A percentile compares a stretch with the other conserved stretches of the same genome.
phyloP scores from a whole-genome alignment of 2,797 vertebrate genomes.

The Pelobates cultripes region DNA sequence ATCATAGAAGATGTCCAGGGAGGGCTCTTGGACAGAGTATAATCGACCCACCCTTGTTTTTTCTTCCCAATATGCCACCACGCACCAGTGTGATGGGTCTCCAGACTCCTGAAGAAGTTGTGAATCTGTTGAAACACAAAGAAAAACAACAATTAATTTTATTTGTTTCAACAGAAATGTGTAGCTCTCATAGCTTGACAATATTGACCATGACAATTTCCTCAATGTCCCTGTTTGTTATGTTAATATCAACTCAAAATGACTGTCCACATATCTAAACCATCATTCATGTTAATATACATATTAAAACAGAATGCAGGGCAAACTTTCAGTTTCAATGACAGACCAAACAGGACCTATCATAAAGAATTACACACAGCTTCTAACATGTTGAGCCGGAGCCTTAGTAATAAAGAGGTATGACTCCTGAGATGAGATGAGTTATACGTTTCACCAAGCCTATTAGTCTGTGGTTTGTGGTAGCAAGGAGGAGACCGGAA shows the following conservation, averaged over 20 bases:
- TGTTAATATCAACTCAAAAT: too few relatives aligned
- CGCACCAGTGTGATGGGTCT: constrained; percentile 93
- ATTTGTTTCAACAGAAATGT: too few relatives aligned
- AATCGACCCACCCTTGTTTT: constrained; percentile 94
- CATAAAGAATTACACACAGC: constrained; percentile 70
- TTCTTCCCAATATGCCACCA: constrained; percentile 99
- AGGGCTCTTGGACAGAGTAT: constrained; percentile 96
- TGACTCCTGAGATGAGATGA: constrained; percentile 65
- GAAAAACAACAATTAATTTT: not conserved
- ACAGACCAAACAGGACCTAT: not conserved
- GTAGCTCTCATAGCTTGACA: too few relatives aligned
- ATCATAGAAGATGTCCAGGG: constrained; percentile 99
- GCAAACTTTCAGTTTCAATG: not conserved
- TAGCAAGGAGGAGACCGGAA: constrained; percentile 60
- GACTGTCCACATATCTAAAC: too few relatives aligned
- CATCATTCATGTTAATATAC: too few relatives aligned
- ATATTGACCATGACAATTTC: too few relatives aligned
- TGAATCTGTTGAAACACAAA: constrained; percentile 78
- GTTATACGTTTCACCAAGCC: constrained; percentile 70
- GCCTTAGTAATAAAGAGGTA: constrained; percentile 63
- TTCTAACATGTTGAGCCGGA: constrained; percentile 72
- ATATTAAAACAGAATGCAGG: too few relatives aligned
- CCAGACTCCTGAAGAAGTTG: constrained; percentile 90
- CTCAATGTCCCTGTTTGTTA: too few relatives aligned
- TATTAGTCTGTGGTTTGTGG: constrained; percentile 66